phyloP scores from a whole-genome alignment of 2,888 invertebrate species.

The Schizotus pectinicornis region DNA sequence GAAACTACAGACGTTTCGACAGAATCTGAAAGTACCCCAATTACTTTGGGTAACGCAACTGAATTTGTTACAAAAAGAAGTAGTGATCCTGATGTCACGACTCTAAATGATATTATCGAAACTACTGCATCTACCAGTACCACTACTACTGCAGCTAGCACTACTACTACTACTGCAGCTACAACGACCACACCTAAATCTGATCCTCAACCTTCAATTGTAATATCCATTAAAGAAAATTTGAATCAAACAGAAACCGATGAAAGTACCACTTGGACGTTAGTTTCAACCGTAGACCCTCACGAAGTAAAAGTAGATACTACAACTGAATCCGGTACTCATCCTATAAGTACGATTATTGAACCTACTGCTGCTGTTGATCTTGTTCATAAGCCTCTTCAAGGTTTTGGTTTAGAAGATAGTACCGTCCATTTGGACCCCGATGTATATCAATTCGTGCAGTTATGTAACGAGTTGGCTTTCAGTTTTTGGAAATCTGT shows the following conservation, averaged over 20 bases:
- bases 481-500: conserved; percentile 83
- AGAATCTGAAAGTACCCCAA: too few relatives aligned
- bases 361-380: conserved; percentile 58
- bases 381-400: conserved; percentile 63
- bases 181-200: conserved; percentile 21
- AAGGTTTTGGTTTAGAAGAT: conserved; percentile 76
- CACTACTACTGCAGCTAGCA: conserved; percentile 48
- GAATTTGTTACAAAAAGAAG: conserved; percentile 32
- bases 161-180: conserved; percentile 15
- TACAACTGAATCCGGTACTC: conserved; percentile 28
- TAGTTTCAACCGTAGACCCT: conserved; percentile 65
- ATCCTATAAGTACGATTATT: conserved; percentile 37
- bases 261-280: conserved; percentile 59
- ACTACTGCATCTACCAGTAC: conserved; percentile 14
- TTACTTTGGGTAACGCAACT: conserved; percentile 52
- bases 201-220: conserved; percentile 33
- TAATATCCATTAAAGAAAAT: conserved; percentile 35
- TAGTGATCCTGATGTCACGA: conserved; percentile 18
- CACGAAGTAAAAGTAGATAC: conserved; percentile 42
- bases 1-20: too few relatives aligned
- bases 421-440: conserved; percentile 74
- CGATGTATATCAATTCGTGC: conserved; percentile 78
- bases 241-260: conserved; percentile 10
- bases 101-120: conserved; percentile 21
- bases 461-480: conserved; percentile 83